Conservation (phyloP, 2,888 invertebrate genomes). For the Sphecodes monilicornis region DNA sequence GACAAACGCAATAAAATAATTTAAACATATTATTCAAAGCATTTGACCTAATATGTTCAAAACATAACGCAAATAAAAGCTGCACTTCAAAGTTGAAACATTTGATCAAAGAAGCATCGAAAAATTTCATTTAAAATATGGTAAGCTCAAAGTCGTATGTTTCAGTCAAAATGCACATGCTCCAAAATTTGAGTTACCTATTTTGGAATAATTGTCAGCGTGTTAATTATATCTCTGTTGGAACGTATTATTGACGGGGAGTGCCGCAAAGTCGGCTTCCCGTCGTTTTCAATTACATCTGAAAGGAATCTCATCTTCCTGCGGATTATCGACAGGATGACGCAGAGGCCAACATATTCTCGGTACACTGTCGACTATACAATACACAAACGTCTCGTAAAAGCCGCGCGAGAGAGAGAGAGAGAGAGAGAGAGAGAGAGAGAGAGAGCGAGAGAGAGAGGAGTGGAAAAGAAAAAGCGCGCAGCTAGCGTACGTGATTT, state of each 20-base stretch:
- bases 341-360: slow-evolving; percentile 12
- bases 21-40: neutral
- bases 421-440: neutral
- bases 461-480: slow-evolving; percentile 16
- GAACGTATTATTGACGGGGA: neutral
- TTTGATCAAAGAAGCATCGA: neutral
- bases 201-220: neutral
- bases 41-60: neutral
- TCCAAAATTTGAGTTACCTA: neutral
- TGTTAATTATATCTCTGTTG: neutral
- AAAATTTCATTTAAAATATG: neutral
- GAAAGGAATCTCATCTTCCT: slow-evolving; percentile 1
- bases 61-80: neutral
- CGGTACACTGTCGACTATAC: neutral
- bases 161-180: neutral
- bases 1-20: neutral
- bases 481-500: slow-evolving; percentile 57
- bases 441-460: neutral
- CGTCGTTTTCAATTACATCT: slow-evolving; percentile 35
- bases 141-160: neutral
- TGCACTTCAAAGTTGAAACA: neutral
- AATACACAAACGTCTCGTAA: slow-evolving; percentile 37
- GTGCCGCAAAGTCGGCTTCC: slow-evolving; percentile 6
- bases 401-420: neutral
- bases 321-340: slow-evolving; percentile 31